Evolutionary conservation across 2,888 invertebrate species (phyloP).

Genomic region (Emmelina monodactyla): DNA sequence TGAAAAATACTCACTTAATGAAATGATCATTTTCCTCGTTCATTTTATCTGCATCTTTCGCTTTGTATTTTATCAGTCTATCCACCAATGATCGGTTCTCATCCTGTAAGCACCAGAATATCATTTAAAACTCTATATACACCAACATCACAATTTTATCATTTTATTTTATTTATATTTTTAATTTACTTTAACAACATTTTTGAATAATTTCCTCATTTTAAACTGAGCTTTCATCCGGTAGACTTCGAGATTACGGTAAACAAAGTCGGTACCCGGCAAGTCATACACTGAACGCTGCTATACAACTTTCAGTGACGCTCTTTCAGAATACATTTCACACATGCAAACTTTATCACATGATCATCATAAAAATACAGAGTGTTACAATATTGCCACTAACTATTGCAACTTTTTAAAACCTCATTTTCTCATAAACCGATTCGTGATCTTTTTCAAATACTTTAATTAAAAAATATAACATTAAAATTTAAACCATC

Average conservation of each 20-base stretch:
- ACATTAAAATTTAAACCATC: background rate
- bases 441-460: background rate
- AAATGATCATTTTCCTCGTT: conserved; percentile 97
- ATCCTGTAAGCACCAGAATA: conserved; percentile 68
- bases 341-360: conserved; percentile 30
- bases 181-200: conserved; percentile 21
- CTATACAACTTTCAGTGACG: conserved; percentile 20
- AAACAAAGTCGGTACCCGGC: background rate
- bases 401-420: background rate
- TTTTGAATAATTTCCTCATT: conserved; percentile 24
- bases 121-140: background rate
- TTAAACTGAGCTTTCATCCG: conserved; percentile 8
- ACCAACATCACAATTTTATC: too few species aligned
- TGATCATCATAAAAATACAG: conserved; percentile 46
- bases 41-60: conserved; percentile 94
- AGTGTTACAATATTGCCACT: conserved; percentile 30
- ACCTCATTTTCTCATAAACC: background rate
- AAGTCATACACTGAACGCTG: background rate
- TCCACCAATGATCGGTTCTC: conserved; percentile 88
- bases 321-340: conserved; percentile 21
- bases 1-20: conserved; percentile 72
- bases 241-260: background rate
- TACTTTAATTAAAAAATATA: background rate
- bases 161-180: too few species aligned
- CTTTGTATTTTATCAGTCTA: conserved; percentile 89